Evolutionary conservation across 2,888 invertebrate genomes (phyloP).

Genomic region (Hyposoter didymator): DNA sequence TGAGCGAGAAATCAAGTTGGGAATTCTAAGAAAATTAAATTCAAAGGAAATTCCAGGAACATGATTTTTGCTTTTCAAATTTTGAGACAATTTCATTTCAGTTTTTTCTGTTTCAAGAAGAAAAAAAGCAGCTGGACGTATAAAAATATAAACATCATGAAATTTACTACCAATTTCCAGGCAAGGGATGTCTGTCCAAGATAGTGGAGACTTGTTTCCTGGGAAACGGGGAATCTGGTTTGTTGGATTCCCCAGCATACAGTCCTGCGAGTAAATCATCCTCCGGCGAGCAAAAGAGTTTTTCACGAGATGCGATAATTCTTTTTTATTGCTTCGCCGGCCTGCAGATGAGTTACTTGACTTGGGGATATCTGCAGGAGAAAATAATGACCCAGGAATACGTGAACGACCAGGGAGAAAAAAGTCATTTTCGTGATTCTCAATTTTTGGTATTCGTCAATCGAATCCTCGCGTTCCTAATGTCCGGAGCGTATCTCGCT

Average conservation of each 20-base stretch:
- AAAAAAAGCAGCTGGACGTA: background rate
- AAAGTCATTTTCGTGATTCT: slow-evolving; percentile 94
- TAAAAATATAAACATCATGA: background rate
- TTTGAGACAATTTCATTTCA: no score
- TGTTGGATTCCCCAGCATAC: slow-evolving; percentile 79
- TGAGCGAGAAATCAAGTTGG: background rate
- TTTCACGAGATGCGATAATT: slow-evolving; percentile 87
- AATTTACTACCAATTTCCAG: slow-evolving; percentile 71
- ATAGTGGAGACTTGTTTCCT: slow-evolving; percentile 86
- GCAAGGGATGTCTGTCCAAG: slow-evolving; percentile 84
- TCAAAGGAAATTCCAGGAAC: no score
- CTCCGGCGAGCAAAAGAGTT: slow-evolving; percentile 83
- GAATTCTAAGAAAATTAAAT: background rate
- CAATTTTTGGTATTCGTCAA: slow-evolving; percentile 99
- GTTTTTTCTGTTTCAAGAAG: background rate
- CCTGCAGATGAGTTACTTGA: slow-evolving; percentile 95
- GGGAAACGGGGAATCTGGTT: slow-evolving; percentile 85
- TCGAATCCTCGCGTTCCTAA: slow-evolving; percentile 92
- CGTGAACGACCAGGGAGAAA: slow-evolving; percentile 87
- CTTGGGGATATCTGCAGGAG: slow-evolving; percentile 99
- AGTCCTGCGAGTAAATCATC: slow-evolving; percentile 73
- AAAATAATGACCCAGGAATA: slow-evolving; percentile 98
- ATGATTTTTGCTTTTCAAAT: no score
- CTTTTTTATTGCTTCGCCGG: slow-evolving; percentile 93
- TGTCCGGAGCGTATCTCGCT: slow-evolving; percentile 89